Percentiles rank a stretch among this genome's conserved stretches.
These are phyloP conservation scores for Agraylea sexmaculata DNA, from an alignment of 1,140 invertebrate genomes.

Conservation along the genomic window DNA sequence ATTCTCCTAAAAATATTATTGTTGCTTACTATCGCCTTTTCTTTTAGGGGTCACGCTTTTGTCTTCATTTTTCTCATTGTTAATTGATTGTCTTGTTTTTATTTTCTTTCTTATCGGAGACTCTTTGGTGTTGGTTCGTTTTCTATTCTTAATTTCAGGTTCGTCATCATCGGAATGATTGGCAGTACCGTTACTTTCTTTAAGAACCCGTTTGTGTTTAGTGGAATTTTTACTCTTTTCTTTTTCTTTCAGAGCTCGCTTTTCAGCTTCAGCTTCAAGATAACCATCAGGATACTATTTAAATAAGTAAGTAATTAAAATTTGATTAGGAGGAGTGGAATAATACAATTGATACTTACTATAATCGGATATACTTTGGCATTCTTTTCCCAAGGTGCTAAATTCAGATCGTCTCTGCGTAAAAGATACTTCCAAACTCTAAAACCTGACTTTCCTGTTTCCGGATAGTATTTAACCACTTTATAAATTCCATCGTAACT, in stretches of 20 bases:
- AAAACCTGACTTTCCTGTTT: slow-evolving; percentile 68
- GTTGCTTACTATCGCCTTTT: too few relatives aligned
- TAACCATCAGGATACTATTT: slow-evolving; percentile 66
- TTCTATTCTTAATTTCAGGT: slow-evolving; percentile 1
- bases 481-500: slow-evolving; percentile 71
- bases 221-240: slow-evolving; percentile 22
- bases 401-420: slow-evolving; percentile 63
- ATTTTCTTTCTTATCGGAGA: slow-evolving; percentile 26
- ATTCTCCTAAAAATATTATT: too few relatives aligned
- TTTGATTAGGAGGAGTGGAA: slow-evolving; percentile 1
- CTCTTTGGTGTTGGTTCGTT: slow-evolving; percentile 13
- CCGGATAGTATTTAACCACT: slow-evolving; percentile 74
- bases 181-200: slow-evolving; percentile 24
- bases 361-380: slow-evolving; percentile 49
- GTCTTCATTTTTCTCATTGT: slow-evolving; percentile 14
- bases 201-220: slow-evolving; percentile 25
- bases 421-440: slow-evolving; percentile 73
- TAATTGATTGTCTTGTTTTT: slow-evolving; percentile 16
- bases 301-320: slow-evolving; percentile 10
- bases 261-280: slow-evolving; percentile 49
- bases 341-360: slow-evolving; percentile 27
- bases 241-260: slow-evolving; percentile 29
- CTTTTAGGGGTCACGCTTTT: slow-evolving; percentile 17
- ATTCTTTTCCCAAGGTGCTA: slow-evolving; percentile 72
- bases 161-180: slow-evolving; percentile 19